Conservation (phyloP, 2,888 invertebrate genomes). For the Drosophila mimetica region DNA sequence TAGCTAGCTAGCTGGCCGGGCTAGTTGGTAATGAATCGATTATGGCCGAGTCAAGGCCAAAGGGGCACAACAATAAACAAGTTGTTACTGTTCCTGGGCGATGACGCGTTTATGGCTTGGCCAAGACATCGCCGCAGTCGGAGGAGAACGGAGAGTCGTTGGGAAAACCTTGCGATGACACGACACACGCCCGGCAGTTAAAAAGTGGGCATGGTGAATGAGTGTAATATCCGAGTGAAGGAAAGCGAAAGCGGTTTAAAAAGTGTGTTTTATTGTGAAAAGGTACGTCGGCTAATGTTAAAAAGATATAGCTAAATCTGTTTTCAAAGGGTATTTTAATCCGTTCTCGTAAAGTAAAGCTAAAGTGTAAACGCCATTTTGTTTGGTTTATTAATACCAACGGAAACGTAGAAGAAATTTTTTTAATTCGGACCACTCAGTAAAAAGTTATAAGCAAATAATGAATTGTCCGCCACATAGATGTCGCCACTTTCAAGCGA, state of each 20-base stretch:
- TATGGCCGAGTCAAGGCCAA: constrained; percentile 70
- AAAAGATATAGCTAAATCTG: no score
- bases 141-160: neutral
- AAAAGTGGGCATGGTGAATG: constrained; percentile 1
- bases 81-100: constrained; percentile 37
- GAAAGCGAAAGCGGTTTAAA: no score
- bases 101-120: constrained; percentile 73
- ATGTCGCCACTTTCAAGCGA: no score
- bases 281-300: no score
- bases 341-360: no score
- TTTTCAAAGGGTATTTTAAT: no score
- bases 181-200: constrained; percentile 9
- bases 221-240: constrained; percentile 8
- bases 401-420: no score
- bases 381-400: no score
- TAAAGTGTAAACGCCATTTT: no score
- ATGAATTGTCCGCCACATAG: no score
- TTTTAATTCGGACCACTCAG: no score
- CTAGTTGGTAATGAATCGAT: constrained; percentile 75
- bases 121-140: constrained; percentile 33
- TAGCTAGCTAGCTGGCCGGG: neutral
- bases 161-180: constrained; percentile 29
- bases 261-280: neutral
- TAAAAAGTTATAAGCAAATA: no score
- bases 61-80: constrained; percentile 50